These are phyloP conservation scores for Umimayanthus chanpuru DNA, from an alignment of 92 coral and sea anemone genomes.

Conservation along the genomic window DNA sequence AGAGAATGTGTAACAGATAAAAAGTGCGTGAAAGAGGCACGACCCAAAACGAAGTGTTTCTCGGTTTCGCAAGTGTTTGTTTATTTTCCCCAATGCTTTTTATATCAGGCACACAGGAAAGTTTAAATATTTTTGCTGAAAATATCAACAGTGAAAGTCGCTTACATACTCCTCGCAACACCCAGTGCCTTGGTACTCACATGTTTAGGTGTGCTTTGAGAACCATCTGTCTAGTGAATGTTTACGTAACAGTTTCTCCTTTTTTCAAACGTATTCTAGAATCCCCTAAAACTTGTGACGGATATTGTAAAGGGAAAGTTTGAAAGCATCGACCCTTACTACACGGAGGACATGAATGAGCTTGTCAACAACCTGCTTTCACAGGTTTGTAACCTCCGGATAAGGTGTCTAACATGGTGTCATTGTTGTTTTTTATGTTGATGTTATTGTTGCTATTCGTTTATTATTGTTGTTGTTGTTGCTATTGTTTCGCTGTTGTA, in stretches of 20 bases:
- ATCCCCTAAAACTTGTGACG: slow-evolving; percentile 92
- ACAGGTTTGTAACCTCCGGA: slow-evolving; percentile 53
- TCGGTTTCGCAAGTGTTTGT: background rate
- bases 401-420: background rate
- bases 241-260: background rate
- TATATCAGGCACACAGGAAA: background rate
- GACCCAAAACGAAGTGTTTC: background rate
- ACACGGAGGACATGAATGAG: slow-evolving; percentile 81
- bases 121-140: background rate
- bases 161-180: no score
- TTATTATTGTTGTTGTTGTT: no score
- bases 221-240: no score
- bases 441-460: no score
- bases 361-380: slow-evolving; percentile 75
- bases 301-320: slow-evolving; percentile 95
- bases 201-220: background rate
- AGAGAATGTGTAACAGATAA: background rate
- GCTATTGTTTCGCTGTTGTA: no score
- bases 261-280: slow-evolving; percentile 48
- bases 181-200: no score
- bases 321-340: slow-evolving; percentile 77
- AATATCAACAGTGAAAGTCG: background rate
- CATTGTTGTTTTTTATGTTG: no score
- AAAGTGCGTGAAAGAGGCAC: background rate
- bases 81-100: background rate